These are phyloP conservation scores for Thunnus maccoyii DNA, from an alignment of 2,113 vertebrate species.

Conservation along the genomic window DNA sequence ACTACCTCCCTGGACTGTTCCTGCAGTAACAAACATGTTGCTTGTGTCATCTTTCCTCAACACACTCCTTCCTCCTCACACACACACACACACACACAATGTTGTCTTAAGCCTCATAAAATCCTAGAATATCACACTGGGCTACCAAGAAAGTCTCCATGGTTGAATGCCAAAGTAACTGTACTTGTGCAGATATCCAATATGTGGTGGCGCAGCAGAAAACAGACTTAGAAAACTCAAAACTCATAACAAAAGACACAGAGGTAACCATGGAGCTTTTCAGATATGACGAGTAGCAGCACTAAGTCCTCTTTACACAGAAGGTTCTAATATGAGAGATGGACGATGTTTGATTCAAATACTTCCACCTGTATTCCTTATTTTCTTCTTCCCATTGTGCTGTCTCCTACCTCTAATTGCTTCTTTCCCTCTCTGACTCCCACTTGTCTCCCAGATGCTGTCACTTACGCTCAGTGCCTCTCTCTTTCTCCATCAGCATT, in stretches of 20 bases:
- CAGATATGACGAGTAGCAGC: no score
- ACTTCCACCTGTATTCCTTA: neutral
- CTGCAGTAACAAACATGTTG: constrained; percentile 1
- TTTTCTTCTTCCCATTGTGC: neutral
- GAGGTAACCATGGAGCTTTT: neutral
- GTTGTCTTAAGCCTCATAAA: constrained; percentile 42
- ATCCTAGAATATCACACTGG: constrained; percentile 52
- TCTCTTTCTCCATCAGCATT: constrained; percentile 66
- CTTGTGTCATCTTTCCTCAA: constrained; percentile 36
- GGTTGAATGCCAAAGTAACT: constrained; percentile 26
- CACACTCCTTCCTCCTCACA: constrained; percentile 1
- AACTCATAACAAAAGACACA: neutral
- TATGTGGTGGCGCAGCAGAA: neutral
- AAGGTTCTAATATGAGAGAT: neutral
- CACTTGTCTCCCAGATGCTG: constrained; percentile 48
- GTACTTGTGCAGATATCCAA: constrained; percentile 14
- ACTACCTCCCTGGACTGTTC: constrained; percentile 3
- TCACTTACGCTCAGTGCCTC: constrained; percentile 47
- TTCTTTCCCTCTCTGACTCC: constrained; percentile 44
- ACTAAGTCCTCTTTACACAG: neutral
- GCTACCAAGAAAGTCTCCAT: constrained; percentile 18
- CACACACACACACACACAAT: neutral
- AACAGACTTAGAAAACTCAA: constrained; percentile 3
- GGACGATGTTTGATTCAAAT: neutral
- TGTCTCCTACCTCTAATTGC: constrained; percentile 2